Evolutionary conservation across 2,888 invertebrate genomes (phyloP), one percentile per base, ranked within the genome.

Genomic region (Agonopterix heracliana): DNA sequence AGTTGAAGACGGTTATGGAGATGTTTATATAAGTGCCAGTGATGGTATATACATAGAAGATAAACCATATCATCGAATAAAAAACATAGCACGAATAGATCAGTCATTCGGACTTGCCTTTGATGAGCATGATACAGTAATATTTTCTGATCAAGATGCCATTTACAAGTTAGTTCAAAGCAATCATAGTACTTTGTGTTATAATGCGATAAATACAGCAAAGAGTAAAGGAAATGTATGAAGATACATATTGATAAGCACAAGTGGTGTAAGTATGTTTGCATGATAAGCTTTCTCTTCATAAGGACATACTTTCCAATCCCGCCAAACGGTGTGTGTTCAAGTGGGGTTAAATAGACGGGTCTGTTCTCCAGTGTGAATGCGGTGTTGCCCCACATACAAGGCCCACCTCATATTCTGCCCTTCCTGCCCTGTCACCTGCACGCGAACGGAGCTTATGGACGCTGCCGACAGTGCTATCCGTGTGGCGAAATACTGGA

Each of bases 11-110:
- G 61, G 55, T 0, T 81, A 74, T 38, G 85, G 86, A 0, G 84
- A 84, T 44, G 60, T 78, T 7, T 83, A 78, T 52, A 74, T 86
- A 36, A 71, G 78, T 54, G 68, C 70, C 1, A 63, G 56, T 10
- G 68, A 80, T 46, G 85, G 84, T 0, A 70, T 85, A 38, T 82
- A 80, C 52, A 43, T 78, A 0, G 85, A 86, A 68, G 74, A 79
- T 14, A 81, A 75, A 45, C 81, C 82, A 0, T 77, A 66, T 43
- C 53, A 61, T 12, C 71, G 57, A 51, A 43, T 78, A 1, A 77
- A 66, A 41, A 74, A 65, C 46, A 49, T 82, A 0, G 77, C 78
- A 2, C 38, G 60, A 8, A 69, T 85, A 2, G 63, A 73, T 8
- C 66, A 78, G 34, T 72, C 68, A 0, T 86, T 74, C 52, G 85